These are phyloP conservation scores for Craseonycteris thonglongyai DNA, from an alignment of 2,113 vertebrate species.

Conservation along the genomic window DNA sequence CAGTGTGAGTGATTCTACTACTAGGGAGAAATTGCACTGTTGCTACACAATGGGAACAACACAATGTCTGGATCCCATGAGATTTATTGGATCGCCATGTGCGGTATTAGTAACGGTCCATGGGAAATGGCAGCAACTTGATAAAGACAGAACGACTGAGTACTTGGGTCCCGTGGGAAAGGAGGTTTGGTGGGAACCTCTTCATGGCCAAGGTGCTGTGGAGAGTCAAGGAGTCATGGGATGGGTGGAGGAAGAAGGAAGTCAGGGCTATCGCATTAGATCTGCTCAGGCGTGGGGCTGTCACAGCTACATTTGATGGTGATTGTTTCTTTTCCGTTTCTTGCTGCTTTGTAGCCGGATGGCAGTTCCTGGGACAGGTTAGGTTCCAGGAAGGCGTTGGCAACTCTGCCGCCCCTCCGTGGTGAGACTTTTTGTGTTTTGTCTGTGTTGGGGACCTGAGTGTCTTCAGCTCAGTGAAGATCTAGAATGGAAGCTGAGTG, in stretches of 20 bases:
- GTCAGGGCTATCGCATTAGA: not conserved
- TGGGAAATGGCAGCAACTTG: not conserved
- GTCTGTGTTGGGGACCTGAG: not conserved
- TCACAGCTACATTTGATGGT: not conserved
- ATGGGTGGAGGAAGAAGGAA: not conserved
- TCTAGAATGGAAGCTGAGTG: not conserved
- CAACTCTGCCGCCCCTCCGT: too few species aligned
- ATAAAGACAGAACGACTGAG: not conserved
- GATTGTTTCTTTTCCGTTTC: not conserved
- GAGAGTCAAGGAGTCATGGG: not conserved
- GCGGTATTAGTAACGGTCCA: not conserved
- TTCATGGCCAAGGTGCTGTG: not conserved
- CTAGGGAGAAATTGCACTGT: not conserved
- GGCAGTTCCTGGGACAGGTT: fast-evolving
- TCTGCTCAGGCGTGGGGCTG: not conserved
- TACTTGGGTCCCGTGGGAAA: not conserved
- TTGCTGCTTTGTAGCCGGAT: not conserved
- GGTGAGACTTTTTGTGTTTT: not conserved
- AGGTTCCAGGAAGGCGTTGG: not conserved
- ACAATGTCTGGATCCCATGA: not conserved
- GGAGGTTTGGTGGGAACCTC: not conserved
- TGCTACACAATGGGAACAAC: not conserved
- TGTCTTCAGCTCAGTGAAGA: not conserved
- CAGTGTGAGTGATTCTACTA: not conserved
- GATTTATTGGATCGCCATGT: not conserved